Evolutionary conservation across 2,797 vertebrate genomes (phyloP).

Genomic region (Apodemus agrarius): DNA sequence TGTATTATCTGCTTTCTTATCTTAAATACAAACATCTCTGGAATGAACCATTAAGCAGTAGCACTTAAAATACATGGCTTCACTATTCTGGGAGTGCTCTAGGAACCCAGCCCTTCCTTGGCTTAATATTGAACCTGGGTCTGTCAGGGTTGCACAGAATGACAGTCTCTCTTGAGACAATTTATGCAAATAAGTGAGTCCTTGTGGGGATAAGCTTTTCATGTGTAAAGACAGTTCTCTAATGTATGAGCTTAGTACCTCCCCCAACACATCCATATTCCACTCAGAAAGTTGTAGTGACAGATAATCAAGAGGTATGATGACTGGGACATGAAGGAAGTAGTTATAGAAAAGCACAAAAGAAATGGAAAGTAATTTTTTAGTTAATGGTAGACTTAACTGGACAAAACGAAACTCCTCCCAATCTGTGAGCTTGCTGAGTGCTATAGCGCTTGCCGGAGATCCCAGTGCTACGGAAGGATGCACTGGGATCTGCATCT

Average conservation of each 20-base stretch:
- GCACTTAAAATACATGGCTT: neutral
- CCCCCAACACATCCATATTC: neutral
- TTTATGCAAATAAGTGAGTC: neutral
- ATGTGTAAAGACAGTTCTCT: neutral
- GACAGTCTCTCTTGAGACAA: slow-evolving; percentile 7
- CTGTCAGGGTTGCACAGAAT: neutral
- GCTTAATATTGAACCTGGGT: slow-evolving; percentile 58
- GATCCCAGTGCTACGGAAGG: neutral
- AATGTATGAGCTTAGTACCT: neutral
- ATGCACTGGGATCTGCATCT: neutral
- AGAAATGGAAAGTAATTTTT: slow-evolving; percentile 13
- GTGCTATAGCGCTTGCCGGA: no score
- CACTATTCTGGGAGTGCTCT: neutral
- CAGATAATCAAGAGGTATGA: neutral
- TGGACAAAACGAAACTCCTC: neutral
- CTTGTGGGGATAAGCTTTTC: neutral
- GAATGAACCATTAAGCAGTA: slow-evolving; percentile 22
- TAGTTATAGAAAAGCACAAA: slow-evolving; percentile 38
- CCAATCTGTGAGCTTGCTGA: neutral
- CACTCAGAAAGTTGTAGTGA: neutral
- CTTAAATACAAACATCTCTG: slow-evolving; percentile 53
- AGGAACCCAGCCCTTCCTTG: neutral
- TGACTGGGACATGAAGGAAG: neutral
- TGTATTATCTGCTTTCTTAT: slow-evolving; percentile 41
- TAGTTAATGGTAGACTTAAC: slow-evolving; percentile 26